Conservation (phyloP, 2,888 invertebrate genomes). For the Agonopterix alstromeriana region DNA sequence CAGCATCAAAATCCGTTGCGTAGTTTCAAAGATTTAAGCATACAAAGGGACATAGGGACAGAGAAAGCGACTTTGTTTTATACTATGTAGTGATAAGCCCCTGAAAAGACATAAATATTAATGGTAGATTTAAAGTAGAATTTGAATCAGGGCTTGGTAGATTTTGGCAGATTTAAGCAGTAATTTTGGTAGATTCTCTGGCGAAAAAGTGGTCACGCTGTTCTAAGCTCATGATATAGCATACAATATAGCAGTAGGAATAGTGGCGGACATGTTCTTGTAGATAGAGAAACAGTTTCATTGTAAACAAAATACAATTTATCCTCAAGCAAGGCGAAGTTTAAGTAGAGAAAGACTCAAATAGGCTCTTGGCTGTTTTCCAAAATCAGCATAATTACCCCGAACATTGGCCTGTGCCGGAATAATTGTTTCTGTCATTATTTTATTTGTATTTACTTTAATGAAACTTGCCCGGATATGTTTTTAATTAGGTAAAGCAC, state of each 20-base stretch:
- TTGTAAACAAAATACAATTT: constrained; percentile 4
- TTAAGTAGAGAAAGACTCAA: constrained; percentile 4
- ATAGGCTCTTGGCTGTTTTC: constrained; percentile 11
- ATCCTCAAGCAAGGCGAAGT: constrained; percentile 4
- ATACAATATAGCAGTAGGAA: not conserved
- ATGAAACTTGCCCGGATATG: constrained; percentile 1
- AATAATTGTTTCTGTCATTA: constrained; percentile 18
- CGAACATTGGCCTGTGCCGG: constrained; percentile 8
- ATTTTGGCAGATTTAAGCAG: no score
- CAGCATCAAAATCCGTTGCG: no score
- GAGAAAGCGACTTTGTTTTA: no score
- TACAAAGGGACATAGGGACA: no score
- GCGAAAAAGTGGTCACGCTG: no score
- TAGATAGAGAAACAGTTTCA: not conserved
- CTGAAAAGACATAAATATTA: no score
- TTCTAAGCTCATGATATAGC: no score
- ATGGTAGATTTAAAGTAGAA: no score
- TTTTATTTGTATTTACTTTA: constrained; percentile 12
- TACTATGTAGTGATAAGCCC: no score
- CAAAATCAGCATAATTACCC: constrained; percentile 17
- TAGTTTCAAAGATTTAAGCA: no score
- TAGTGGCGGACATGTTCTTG: not conserved
- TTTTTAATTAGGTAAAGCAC: constrained; percentile 8
- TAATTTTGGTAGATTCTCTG: no score
- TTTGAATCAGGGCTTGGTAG: no score